phyloP scores from a whole-genome alignment of 2,113 vertebrate genomes.

The Tetrao urogallus region DNA sequence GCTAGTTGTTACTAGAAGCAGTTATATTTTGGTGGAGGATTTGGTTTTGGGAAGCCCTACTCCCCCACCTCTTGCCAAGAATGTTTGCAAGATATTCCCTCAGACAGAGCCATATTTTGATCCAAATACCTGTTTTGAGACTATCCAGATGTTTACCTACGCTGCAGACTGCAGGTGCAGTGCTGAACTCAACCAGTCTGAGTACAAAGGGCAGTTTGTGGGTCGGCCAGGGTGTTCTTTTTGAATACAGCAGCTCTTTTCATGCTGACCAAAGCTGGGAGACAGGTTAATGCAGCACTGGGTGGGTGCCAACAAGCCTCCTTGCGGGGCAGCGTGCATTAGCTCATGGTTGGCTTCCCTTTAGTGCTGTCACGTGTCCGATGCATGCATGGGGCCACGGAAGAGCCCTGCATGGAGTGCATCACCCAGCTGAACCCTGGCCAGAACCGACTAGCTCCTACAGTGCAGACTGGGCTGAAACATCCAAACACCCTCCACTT shows the following conservation, averaged over 20 bases:
- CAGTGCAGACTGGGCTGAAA: neutral
- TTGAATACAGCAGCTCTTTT: neutral
- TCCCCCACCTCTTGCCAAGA: neutral
- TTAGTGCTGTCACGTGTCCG: neutral
- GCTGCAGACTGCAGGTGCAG: neutral
- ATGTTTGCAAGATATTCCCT: neutral
- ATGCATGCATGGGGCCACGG: accelerated
- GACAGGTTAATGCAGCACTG: neutral
- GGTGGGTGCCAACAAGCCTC: neutral
- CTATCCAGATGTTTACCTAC: neutral
- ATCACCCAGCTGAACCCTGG: neutral
- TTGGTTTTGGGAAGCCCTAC: neutral
- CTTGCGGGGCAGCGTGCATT: neutral
- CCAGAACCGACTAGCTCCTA: neutral
- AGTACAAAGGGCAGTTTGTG: neutral
- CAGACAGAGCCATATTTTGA: neutral
- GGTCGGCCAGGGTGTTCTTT: neutral
- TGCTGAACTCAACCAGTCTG: neutral
- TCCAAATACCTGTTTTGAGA: neutral
- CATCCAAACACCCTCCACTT: accelerated
- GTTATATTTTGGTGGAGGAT: neutral
- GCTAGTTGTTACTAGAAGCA: neutral
- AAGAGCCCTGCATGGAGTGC: neutral
- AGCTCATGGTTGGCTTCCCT: neutral
- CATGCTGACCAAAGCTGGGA: neutral